Conservation (phyloP, 2,113 vertebrate species). For the Psittacula cyanocephala region DNA sequence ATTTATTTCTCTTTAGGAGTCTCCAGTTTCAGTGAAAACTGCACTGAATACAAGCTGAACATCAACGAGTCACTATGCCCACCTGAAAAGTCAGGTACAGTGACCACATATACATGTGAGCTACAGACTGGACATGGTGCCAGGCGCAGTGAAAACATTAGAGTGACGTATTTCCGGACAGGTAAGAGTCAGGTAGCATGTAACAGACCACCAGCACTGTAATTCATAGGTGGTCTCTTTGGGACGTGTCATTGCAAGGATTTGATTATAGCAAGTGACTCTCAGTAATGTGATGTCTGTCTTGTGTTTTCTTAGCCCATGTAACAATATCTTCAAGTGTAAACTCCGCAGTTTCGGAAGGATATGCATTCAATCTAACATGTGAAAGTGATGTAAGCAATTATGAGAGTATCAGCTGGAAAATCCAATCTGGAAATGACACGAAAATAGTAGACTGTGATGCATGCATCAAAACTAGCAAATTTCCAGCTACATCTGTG, state of each 20-base stretch:
- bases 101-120: constrained; percentile 61
- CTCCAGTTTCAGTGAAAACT: background rate
- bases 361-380: constrained; percentile 43
- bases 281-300: background rate
- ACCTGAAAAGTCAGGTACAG: background rate
- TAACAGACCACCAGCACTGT: background rate
- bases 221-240: background rate
- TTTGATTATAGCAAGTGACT: background rate
- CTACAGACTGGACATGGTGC: constrained; percentile 58
- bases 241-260: background rate
- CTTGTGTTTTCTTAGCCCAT: constrained; percentile 58
- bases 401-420: constrained; percentile 69
- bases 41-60: constrained; percentile 52
- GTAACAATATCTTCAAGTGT: constrained; percentile 45
- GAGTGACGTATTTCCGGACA: constrained; percentile 52
- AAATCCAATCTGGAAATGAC: constrained; percentile 56
- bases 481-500: background rate
- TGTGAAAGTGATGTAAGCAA: constrained; percentile 67
- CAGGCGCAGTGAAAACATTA: constrained; percentile 8
- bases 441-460: background rate
- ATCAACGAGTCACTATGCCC: constrained; percentile 26
- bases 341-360: constrained; percentile 55
- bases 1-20: constrained; percentile 50
- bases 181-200: constrained; percentile 60
- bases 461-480: background rate